phyloP scores from a whole-genome alignment of 2,113 vertebrate species.

The Esox niger region DNA sequence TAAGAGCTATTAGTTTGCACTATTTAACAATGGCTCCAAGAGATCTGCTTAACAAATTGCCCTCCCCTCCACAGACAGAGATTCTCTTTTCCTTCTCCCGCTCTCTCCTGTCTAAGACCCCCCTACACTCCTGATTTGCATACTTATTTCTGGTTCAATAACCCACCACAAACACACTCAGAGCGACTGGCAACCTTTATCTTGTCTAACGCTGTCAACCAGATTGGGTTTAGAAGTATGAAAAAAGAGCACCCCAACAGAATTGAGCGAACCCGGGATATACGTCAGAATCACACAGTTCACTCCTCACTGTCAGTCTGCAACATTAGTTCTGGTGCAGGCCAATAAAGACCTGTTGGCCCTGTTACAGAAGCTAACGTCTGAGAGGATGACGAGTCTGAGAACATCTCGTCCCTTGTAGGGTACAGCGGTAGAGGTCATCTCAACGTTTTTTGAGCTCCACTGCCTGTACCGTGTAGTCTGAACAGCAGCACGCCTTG shows the following conservation, averaged over 20 bases:
- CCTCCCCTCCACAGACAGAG: conserved; percentile 16
- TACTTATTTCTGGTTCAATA: conserved; percentile 1
- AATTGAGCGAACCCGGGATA: conserved; percentile 12
- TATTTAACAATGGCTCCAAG: conserved; percentile 25
- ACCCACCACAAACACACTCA: background rate
- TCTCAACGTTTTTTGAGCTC: conserved; percentile 34
- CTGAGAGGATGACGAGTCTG: conserved; percentile 53
- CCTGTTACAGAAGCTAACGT: conserved; percentile 59
- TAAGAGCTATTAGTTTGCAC: conserved; percentile 19
- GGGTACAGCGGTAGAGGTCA: conserved; percentile 50
- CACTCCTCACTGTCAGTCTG: conserved; percentile 30
- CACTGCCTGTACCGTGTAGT: conserved; percentile 11
- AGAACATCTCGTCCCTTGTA: conserved; percentile 44
- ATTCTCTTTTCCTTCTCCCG: background rate
- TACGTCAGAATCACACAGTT: conserved; percentile 20
- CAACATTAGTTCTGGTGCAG: conserved; percentile 13
- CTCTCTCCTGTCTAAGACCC: conserved; percentile 1
- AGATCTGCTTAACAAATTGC: conserved; percentile 22
- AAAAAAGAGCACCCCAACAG: conserved; percentile 28
- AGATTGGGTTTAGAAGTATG: conserved; percentile 32
- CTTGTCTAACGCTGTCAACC: conserved; percentile 28
- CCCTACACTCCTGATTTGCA: conserved; percentile 2
- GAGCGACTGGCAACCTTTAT: conserved; percentile 1
- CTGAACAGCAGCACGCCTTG: conserved; percentile 38
- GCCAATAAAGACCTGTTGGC: conserved; percentile 20